Evolutionary conservation across 1,140 invertebrate species (phyloP).

Genomic region (Aphaenogaster floridana): DNA sequence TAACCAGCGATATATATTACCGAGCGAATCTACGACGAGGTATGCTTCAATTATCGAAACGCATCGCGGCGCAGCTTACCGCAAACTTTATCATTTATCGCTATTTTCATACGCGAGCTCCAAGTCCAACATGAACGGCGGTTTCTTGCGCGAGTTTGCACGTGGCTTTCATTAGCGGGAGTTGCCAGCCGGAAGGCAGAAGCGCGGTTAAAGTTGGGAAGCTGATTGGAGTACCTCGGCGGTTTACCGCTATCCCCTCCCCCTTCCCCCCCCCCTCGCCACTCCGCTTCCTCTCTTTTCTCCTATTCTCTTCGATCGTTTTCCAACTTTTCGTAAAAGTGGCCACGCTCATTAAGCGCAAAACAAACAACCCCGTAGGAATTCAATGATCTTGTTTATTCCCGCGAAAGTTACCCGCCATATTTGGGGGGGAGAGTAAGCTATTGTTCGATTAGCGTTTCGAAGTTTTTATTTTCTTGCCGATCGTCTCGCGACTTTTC

Average conservation of each 20-base stretch:
- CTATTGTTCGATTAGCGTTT: constrained; percentile 15
- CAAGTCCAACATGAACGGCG: constrained; percentile 23
- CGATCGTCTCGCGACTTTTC: neutral
- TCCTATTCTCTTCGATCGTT: constrained; percentile 35
- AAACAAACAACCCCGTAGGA: constrained; percentile 27
- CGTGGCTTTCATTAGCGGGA: constrained; percentile 53
- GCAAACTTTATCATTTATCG: constrained; percentile 45
- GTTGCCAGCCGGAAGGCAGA: constrained; percentile 58
- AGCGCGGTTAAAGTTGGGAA: constrained; percentile 59
- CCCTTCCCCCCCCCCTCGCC: neutral
- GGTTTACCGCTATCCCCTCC: constrained; percentile 34
- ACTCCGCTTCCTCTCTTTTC: neutral
- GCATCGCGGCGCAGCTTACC: neutral
- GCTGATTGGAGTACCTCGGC: constrained; percentile 54
- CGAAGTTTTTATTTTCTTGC: neutral
- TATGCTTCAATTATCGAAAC: constrained; percentile 20
- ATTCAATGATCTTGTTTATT: constrained; percentile 46
- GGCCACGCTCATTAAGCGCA: constrained; percentile 27
- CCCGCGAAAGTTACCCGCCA: neutral
- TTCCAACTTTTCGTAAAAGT: constrained; percentile 54
- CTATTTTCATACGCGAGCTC: constrained; percentile 72
- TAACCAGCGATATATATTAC: neutral
- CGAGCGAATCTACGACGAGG: neutral
- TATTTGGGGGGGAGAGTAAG: neutral
- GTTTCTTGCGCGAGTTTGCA: constrained; percentile 59